phyloP scores from a whole-genome alignment of 2,888 invertebrate genomes.

The Busseola fusca region DNA sequence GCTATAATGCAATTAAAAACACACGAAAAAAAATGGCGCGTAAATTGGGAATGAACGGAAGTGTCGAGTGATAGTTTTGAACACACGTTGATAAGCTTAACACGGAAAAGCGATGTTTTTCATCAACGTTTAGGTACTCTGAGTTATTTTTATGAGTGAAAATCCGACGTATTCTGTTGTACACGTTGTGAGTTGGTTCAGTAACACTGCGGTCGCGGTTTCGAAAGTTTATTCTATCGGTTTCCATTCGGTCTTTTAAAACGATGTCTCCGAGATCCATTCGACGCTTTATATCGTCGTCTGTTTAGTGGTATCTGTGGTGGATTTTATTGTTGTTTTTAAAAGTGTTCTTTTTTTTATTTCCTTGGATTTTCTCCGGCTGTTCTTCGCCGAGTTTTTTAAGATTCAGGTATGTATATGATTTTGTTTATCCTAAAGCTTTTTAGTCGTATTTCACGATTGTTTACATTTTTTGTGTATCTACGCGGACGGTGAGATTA shows the following conservation, averaged over 20 bases:
- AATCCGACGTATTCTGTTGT: conserved; percentile 69
- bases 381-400: conserved; percentile 33
- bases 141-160: conserved; percentile 82
- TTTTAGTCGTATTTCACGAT: conserved; percentile 23
- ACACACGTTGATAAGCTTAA: conserved; percentile 58
- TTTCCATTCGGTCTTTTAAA: conserved; percentile 59
- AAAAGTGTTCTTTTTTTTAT: conserved; percentile 49
- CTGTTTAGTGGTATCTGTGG: conserved; percentile 63
- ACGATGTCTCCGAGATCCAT: conserved; percentile 55
- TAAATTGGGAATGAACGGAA: conserved; percentile 34
- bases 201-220: conserved; percentile 62
- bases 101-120: conserved; percentile 74
- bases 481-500: neutral
- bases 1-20: conserved; percentile 12
- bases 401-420: conserved; percentile 56
- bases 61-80: conserved; percentile 53
- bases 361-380: conserved; percentile 56
- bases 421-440: conserved; percentile 10
- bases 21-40: conserved; percentile 31
- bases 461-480: conserved; percentile 25
- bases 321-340: conserved; percentile 59
- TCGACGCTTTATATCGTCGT: conserved; percentile 51
- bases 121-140: conserved; percentile 66
- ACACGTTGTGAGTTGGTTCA: conserved; percentile 58
- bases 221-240: conserved; percentile 61